Conservation (phyloP, 2,888 invertebrate genomes). For the Aethes cnicana region DNA sequence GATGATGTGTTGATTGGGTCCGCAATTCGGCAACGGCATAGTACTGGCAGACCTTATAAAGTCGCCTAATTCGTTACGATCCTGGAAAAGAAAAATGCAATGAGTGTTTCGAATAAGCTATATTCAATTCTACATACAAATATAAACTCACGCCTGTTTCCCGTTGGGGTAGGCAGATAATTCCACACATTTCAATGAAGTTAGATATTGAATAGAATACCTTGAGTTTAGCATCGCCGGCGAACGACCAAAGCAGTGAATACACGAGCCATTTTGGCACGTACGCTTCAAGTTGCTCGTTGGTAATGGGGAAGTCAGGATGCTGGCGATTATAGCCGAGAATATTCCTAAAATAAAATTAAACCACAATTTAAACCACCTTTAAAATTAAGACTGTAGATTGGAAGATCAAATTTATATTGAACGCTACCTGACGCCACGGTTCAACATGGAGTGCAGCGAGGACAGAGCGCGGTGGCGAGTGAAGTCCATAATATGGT, state of each 20-base stretch:
- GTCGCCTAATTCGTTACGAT: constrained; percentile 95
- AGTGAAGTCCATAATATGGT: constrained; percentile 99
- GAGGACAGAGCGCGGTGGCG: constrained; percentile 97
- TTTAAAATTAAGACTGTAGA: not conserved
- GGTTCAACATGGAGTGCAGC: constrained; percentile 98
- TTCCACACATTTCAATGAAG: not conserved
- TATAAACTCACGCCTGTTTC: no score
- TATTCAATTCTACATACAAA: no score
- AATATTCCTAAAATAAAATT: constrained; percentile 85
- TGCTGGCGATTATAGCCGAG: constrained; percentile 96
- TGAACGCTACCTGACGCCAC: constrained; percentile 87
- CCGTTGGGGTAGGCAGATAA: no score
- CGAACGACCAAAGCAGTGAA: constrained; percentile 97
- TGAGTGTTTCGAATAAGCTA: not conserved
- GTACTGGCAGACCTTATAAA: constrained; percentile 98
- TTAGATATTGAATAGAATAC: constrained; percentile 62
- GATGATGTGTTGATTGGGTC: constrained; percentile 91
- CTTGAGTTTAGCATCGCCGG: constrained; percentile 98
- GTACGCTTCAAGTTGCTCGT: constrained; percentile 96
- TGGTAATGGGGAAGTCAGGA: constrained; percentile 95
- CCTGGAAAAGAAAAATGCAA: constrained; percentile 46
- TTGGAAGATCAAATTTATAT: not conserved
- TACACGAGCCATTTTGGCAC: constrained; percentile 97
- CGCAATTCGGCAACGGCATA: constrained; percentile 92
- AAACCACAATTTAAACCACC: not conserved